phyloP scores from a whole-genome alignment of 1,140 invertebrate species.

The Pomacea maculata region DNA sequence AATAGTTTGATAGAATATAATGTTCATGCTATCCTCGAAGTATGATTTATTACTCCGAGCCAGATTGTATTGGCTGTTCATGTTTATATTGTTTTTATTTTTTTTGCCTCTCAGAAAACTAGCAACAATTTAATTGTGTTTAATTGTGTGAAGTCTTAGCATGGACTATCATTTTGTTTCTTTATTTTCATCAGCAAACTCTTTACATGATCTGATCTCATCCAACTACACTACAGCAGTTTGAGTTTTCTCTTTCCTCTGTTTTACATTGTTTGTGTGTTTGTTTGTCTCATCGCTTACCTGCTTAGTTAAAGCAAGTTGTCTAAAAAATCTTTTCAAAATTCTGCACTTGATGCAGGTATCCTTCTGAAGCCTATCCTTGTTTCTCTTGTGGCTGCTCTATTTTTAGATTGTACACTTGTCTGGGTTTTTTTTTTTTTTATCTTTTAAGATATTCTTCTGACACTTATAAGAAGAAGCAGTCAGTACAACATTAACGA shows the following conservation, averaged over 20 bases:
- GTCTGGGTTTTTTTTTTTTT: not conserved
- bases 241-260: not conserved
- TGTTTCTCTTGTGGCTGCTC: not conserved
- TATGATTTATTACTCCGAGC: too few species aligned
- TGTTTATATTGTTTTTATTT: too few species aligned
- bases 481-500: not conserved
- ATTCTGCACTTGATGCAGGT: not conserved
- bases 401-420: not conserved
- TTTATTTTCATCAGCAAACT: not conserved
- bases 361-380: not conserved
- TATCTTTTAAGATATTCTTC: not conserved
- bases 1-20: too few species aligned
- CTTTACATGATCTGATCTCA: too few species aligned
- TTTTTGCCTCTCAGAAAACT: too few species aligned
- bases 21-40: too few species aligned
- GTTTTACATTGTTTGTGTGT: too few species aligned
- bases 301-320: not conserved
- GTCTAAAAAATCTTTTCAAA: not conserved
- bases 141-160: too few species aligned
- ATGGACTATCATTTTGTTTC: not conserved
- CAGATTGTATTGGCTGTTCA: too few species aligned
- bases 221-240: not conserved
- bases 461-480: not conserved
- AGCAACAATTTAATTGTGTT: too few species aligned
- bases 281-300: too few species aligned